These are phyloP conservation scores for Melinopterus prodromus DNA, from an alignment of 2,888 invertebrate genomes.

Conservation along the genomic window DNA sequence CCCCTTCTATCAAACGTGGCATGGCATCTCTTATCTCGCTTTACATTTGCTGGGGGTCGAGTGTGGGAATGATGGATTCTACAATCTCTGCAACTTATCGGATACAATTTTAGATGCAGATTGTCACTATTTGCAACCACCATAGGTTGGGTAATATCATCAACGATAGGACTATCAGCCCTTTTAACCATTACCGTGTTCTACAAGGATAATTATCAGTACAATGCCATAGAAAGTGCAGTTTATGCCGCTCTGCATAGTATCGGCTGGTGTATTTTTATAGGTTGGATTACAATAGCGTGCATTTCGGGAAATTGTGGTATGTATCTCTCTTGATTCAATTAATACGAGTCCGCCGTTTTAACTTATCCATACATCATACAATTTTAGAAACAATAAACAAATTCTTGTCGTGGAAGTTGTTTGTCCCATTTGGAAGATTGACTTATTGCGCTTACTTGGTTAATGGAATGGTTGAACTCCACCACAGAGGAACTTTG, in stretches of 20 bases:
- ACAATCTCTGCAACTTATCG: too few species aligned
- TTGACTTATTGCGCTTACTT: constrained; percentile 78
- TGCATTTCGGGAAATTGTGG: constrained; percentile 74
- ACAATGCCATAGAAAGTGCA: constrained; percentile 68
- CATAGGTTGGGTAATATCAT: constrained; percentile 51
- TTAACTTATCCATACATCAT: too few species aligned
- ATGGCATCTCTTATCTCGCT: too few species aligned
- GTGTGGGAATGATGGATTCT: too few species aligned
- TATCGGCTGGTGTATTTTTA: constrained; percentile 72
- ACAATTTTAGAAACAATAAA: constrained; percentile 64
- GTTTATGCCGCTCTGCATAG: constrained; percentile 73
- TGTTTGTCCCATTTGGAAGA: constrained; percentile 72
- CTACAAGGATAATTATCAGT: constrained; percentile 69
- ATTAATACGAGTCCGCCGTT: neutral
- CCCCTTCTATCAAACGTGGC: too few species aligned
- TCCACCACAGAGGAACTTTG: constrained; percentile 69
- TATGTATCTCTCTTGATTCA: constrained; percentile 48
- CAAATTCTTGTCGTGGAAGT: constrained; percentile 67
- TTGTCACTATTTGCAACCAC: constrained; percentile 47
- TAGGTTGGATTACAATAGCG: constrained; percentile 73
- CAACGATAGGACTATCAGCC: constrained; percentile 63
- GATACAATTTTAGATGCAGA: constrained; percentile 51
- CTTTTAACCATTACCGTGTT: constrained; percentile 71
- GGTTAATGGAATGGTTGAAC: constrained; percentile 74
- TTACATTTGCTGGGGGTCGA: too few species aligned